A percentile compares a stretch with the other conserved stretches of the same genome.
phyloP scores from a whole-genome alignment of 2,888 invertebrate species.

The Lasioglossum calceatum region DNA sequence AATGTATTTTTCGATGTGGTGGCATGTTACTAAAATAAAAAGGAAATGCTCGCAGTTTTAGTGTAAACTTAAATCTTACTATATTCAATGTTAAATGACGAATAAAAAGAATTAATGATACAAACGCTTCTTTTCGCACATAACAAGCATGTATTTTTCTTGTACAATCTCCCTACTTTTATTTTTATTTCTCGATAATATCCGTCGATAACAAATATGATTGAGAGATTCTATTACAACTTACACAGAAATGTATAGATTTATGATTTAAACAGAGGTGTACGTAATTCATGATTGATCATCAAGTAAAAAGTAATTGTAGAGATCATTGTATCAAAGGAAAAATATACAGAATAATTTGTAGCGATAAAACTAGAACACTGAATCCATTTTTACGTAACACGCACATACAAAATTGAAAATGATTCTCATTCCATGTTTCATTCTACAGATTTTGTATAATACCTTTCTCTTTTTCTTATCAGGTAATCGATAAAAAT shows the following conservation, averaged over 20 bases:
- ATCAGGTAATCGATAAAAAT: neutral
- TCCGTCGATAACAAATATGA: conserved; percentile 49
- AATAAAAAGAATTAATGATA: conserved; percentile 46
- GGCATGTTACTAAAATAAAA: conserved; percentile 34
- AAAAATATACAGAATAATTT: conserved; percentile 14
- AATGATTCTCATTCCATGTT: neutral
- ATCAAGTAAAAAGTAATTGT: conserved; percentile 16
- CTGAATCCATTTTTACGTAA: conserved; percentile 3
- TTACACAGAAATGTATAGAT: conserved; percentile 36
- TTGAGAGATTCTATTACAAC: conserved; percentile 45
- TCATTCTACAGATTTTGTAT: conserved; percentile 8
- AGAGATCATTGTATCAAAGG: conserved; percentile 13
- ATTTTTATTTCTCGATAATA: conserved; percentile 44
- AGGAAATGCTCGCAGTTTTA: conserved; percentile 10
- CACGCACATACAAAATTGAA: neutral
- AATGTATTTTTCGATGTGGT: conserved; percentile 21
- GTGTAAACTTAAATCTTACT: conserved; percentile 31
- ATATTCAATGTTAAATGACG: conserved; percentile 28
- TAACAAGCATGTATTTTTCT: conserved; percentile 60
- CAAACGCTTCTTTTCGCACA: conserved; percentile 34
- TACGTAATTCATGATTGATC: conserved; percentile 28
- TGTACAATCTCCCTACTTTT: conserved; percentile 52
- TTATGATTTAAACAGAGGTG: conserved; percentile 33
- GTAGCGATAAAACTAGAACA: conserved; percentile 8
- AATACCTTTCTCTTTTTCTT: neutral